Percentiles rank a stretch among this genome's conserved stretches.
Conservation (phyloP, 2,888 invertebrate genomes). For the Nipponacmea schrenckii region DNA sequence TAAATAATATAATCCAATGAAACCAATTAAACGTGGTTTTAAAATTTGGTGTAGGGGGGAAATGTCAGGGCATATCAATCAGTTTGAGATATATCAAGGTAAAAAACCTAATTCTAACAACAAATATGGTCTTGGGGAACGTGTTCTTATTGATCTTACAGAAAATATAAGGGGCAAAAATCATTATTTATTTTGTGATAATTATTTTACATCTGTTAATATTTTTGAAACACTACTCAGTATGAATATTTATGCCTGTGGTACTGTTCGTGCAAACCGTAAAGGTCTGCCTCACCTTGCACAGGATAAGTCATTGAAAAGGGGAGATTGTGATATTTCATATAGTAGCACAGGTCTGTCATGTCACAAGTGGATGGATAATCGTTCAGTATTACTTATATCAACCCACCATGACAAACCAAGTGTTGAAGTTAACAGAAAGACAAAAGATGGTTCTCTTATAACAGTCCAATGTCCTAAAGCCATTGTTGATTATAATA, state of each 20-base stretch:
- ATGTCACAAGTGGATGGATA: background rate
- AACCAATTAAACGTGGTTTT: conserved; percentile 23
- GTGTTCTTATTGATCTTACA: background rate
- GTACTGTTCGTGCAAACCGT: background rate
- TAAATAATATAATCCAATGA: conserved; percentile 22
- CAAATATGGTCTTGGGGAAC: conserved; percentile 3
- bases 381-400: background rate
- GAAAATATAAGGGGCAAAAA: background rate
- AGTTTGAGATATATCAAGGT: background rate
- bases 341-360: background rate
- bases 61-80: background rate
- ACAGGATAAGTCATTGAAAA: background rate
- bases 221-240: background rate
- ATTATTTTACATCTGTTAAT: background rate
- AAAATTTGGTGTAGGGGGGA: conserved; percentile 20
- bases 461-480: background rate
- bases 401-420: background rate
- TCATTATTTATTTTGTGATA: background rate
- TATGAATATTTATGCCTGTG: background rate
- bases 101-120: background rate
- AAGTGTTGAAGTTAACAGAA: background rate
- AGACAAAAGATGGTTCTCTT: background rate
- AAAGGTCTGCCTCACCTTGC: background rate
- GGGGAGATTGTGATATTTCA: background rate
- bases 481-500: conserved; percentile 13